These are phyloP conservation scores for Botrylloides violaceus DNA, from an alignment of 23 tunicate genomes.

Conservation along the genomic window DNA sequence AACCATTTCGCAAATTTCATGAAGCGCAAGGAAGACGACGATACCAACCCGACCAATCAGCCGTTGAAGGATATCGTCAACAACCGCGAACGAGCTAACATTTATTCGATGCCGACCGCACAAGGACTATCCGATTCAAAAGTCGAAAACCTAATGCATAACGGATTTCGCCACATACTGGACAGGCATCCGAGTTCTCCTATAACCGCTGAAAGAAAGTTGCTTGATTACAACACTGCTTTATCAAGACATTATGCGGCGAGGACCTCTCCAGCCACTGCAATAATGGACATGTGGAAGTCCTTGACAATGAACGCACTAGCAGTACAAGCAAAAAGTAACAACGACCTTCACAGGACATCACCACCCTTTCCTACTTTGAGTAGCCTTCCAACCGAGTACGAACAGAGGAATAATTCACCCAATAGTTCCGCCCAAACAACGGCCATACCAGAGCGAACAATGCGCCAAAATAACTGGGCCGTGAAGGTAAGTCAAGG, in stretches of 20 bases:
- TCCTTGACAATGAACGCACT: conserved; percentile 10
- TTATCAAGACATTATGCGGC: not conserved
- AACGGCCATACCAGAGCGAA: conserved; percentile 74
- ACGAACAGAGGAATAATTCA: conserved; percentile 16
- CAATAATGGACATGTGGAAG: conserved; percentile 21
- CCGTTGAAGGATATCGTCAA: not conserved
- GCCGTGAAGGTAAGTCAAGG: conserved; percentile 71
- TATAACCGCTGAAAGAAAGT: not conserved
- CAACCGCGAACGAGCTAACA: conserved; percentile 1
- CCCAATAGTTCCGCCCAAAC: conserved; percentile 15
- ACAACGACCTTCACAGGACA: conserved; percentile 3
- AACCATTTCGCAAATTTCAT: conserved; percentile 72
- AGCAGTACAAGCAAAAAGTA: conserved; percentile 22
- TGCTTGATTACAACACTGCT: conserved; percentile 22
- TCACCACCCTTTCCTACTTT: conserved; percentile 23
- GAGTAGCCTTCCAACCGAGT: conserved; percentile 37
- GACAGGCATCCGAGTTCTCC: not conserved
- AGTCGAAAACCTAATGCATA: not conserved
- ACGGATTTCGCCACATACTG: not conserved
- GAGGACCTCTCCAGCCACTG: not conserved
- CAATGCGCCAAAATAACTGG: conserved; percentile 97
- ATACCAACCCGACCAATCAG: not conserved
- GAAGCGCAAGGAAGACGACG: conserved; percentile 39
- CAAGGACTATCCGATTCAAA: not conserved
- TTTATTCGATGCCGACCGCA: not conserved